Conservation (phyloP, 2,888 invertebrate species). For the Amitus sp. region DNA sequence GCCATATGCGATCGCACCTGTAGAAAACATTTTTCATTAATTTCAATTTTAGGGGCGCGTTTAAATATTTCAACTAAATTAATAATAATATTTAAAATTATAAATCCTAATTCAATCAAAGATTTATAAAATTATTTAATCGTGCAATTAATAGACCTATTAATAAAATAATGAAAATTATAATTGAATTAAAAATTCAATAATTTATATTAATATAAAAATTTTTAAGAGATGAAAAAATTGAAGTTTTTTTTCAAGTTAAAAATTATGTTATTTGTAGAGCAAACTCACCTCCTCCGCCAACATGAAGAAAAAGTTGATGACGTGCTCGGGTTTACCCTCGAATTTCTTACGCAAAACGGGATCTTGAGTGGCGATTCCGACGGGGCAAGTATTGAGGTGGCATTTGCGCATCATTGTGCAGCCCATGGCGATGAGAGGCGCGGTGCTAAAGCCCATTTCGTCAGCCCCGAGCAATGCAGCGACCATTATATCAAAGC, state of each 20-base stretch:
- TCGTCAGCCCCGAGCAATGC: constrained; percentile 97
- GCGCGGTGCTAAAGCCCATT: constrained; percentile 98
- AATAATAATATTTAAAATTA: too few species aligned
- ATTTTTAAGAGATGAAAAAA: not conserved
- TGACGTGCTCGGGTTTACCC: constrained; percentile 96
- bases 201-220: constrained; percentile 2
- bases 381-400: constrained; percentile 98
- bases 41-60: too few species aligned
- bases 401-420: constrained; percentile 99
- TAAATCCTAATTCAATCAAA: too few species aligned
- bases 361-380: constrained; percentile 99
- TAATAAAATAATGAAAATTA: not conserved
- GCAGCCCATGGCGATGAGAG: constrained; percentile 96
- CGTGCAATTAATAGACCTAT: too few species aligned
- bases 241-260: too few species aligned
- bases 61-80: too few species aligned
- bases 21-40: too few species aligned
- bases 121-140: too few species aligned
- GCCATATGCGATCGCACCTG: constrained; percentile 92
- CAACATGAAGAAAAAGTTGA: constrained; percentile 97
- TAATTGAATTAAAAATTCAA: not conserved
- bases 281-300: constrained; percentile 95
- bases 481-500: constrained; percentile 96
- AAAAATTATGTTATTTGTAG: too few species aligned
- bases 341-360: constrained; percentile 94